phyloP scores from a whole-genome alignment of 2,888 invertebrate species.

The Limnephilus rhombicus region DNA sequence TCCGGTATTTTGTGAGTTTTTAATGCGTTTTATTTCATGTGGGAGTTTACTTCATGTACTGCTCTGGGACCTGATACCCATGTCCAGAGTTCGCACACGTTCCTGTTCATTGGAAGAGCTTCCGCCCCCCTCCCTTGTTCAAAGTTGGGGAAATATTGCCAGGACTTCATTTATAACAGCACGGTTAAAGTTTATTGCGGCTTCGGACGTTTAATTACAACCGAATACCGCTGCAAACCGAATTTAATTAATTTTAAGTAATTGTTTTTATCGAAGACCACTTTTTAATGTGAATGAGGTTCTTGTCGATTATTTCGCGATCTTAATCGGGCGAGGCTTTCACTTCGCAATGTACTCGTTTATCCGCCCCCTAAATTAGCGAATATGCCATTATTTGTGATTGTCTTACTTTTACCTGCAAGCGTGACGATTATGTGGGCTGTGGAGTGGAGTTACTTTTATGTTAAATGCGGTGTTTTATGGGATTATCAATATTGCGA shows the following conservation, averaged over 20 bases:
- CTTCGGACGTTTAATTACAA: conserved; percentile 64
- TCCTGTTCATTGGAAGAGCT: neutral
- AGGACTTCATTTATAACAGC: conserved; percentile 62
- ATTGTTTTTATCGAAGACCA: conserved; percentile 64
- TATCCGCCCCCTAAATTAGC: neutral
- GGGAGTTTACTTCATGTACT: neutral
- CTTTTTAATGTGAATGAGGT: conserved; percentile 55
- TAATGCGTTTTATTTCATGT: neutral
- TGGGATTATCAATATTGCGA: neutral
- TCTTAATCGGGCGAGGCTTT: neutral
- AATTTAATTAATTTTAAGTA: conserved; percentile 65
- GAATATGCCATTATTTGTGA: neutral
- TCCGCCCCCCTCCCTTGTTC: neutral
- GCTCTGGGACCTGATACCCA: neutral
- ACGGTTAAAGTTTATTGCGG: conserved; percentile 64
- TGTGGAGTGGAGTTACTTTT: neutral
- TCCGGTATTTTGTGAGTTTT: neutral
- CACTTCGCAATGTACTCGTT: neutral
- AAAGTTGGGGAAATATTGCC: conserved; percentile 43
- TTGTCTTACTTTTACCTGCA: neutral
- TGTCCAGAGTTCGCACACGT: conserved; percentile 9
- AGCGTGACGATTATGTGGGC: neutral
- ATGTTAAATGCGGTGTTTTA: neutral
- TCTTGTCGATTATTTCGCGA: conserved; percentile 19
- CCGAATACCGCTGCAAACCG: conserved; percentile 35